Evolutionary conservation across 2,888 invertebrate species (phyloP), one percentile per base, ranked within the genome.

Genomic region (Bombylius major): DNA sequence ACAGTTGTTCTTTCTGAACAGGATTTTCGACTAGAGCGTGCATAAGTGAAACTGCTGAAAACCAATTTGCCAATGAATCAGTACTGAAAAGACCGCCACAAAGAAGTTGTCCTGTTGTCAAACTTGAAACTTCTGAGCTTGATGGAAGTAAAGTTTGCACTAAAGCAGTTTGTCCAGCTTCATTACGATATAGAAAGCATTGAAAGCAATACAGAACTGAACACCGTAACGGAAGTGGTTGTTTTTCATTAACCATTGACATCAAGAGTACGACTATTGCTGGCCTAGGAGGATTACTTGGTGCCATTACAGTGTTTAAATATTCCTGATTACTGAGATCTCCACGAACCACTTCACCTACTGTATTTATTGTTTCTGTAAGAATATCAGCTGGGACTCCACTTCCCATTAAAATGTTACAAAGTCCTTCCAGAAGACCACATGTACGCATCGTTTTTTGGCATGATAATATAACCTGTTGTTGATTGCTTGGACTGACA

Each of bases 191-290:
- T 9, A 99, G 77, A 71, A 89, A 99, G 70, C 94, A 95, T 77
- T 98, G 87, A 73, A 99, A 97, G 71, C 95, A 96, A 73, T 99
- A 99, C 1, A 99, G 82, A 4, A 98, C 95, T 1, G 98, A 90
- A 70, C 94, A 94, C 59, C 99, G 85, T 66, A 90, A 72, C 1
- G 78, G 76, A 69, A 98, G 89, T 0, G 95, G 89, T 70, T 99
- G 99, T 67, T 95, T 96, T 70, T 99, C 98, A 71, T 97, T 96
- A 7, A 95, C 93, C 95, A 99, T 97, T 0, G 97, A 96, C 90
- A 97, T 93, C 9, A 99, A 76, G 8, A 99, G 78, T 48, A 98
- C 91, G 0, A 98, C 90, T 54, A 98, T 86, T 0, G 94, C 94
- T 0, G 97, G 92, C 56, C 96, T 82, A 4, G 96, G 95, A 6